Percentiles rank a stretch among this genome's conserved stretches.
Conservation (phyloP, 2,113 vertebrate species). For the Mola mola region DNA sequence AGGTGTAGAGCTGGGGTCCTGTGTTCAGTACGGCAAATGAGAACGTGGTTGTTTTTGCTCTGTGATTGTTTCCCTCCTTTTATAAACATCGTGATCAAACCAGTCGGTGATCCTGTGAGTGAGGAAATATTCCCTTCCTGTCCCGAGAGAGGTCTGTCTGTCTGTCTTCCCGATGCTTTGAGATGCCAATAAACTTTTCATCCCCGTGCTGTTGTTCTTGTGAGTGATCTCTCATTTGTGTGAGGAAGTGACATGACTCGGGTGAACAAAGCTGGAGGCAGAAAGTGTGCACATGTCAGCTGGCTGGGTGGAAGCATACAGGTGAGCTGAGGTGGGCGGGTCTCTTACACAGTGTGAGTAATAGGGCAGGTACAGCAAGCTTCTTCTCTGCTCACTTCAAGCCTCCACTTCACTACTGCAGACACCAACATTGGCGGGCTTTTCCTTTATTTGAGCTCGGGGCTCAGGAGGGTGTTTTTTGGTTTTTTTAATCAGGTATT, state of each 20-base stretch:
- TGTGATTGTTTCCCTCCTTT: background rate
- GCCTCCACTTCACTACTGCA: conserved; percentile 34
- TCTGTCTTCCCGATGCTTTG: conserved; percentile 53
- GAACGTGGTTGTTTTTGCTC: background rate
- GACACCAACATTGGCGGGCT: too few relatives aligned
- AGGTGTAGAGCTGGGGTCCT: background rate
- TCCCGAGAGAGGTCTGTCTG: conserved; percentile 15
- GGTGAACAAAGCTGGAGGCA: background rate
- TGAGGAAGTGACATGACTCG: background rate
- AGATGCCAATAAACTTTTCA: conserved; percentile 79
- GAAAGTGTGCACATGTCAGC: background rate
- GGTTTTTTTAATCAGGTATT: background rate
- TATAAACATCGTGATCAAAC: too few relatives aligned
- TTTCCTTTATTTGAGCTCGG: too few relatives aligned
- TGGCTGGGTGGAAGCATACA: conserved; percentile 8
- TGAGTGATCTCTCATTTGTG: conserved; percentile 13
- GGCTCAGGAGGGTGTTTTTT: background rate
- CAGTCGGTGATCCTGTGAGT: background rate
- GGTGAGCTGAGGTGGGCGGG: conserved; percentile 57
- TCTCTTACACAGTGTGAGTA: background rate
- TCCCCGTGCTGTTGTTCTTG: conserved; percentile 40
- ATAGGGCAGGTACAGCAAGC: conserved; percentile 55
- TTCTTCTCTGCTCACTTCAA: conserved; percentile 4
- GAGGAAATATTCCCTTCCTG: conserved; percentile 25
- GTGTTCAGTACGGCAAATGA: too few relatives aligned